phyloP scores from a whole-genome alignment of 92 coral and sea anemone genomes.

The Phenganax subtilis region DNA sequence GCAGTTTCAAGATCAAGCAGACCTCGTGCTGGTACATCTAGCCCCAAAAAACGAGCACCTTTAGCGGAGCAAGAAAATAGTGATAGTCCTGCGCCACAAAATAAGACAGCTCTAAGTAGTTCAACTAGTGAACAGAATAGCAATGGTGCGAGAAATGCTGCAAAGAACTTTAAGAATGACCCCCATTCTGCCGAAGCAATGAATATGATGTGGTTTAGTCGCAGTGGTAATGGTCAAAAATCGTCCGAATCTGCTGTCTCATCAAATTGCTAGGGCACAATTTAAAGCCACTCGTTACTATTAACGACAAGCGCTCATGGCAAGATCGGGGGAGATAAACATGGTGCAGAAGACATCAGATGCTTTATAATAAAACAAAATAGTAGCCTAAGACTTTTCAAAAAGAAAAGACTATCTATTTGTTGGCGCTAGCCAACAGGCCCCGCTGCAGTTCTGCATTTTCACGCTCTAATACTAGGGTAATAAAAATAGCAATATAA shows the following conservation, averaged over 20 bases:
- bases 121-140: conserved; percentile 11
- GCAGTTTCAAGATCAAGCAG: conserved; percentile 21
- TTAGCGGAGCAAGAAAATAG: conserved; percentile 4
- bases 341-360: conserved; percentile 32
- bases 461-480: not conserved
- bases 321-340: conserved; percentile 42
- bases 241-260: conserved; percentile 38
- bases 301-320: conserved; percentile 2
- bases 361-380: conserved; percentile 24
- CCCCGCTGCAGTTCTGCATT: not conserved
- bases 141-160: conserved; percentile 26
- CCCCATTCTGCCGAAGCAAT: conserved; percentile 36
- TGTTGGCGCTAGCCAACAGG: not conserved
- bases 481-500: not conserved
- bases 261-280: conserved; percentile 20
- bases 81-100: conserved; percentile 22
- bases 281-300: conserved; percentile 25
- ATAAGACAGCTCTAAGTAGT: not conserved
- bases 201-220: conserved; percentile 40
- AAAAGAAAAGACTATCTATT: conserved; percentile 12
- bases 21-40: conserved; percentile 9
- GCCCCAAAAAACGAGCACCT: conserved; percentile 32
- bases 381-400: conserved; percentile 13
- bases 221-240: conserved; percentile 26
- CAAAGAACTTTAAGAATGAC: conserved; percentile 40